These are phyloP conservation scores for Acipenser ruthenus DNA, from an alignment of 2,797 vertebrate species.

Conservation along the genomic window DNA sequence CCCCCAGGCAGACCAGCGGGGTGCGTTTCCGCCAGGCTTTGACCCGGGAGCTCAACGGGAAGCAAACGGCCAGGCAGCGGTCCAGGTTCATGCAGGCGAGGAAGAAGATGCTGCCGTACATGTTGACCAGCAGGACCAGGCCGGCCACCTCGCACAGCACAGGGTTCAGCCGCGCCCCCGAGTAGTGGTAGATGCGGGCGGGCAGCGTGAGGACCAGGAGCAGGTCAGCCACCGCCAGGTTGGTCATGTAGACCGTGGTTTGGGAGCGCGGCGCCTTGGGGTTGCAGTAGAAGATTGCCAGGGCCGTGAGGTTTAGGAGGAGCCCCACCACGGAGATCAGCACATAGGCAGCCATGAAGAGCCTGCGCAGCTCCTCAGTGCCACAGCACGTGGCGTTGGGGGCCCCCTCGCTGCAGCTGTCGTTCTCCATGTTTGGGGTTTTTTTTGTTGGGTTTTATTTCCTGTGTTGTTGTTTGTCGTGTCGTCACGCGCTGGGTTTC, in stretches of 20 bases:
- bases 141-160: slow-evolving; percentile 36
- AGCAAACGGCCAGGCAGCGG: slow-evolving; percentile 54
- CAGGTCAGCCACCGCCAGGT: slow-evolving; percentile 53
- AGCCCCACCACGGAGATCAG: slow-evolving; percentile 41
- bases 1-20: slow-evolving; percentile 40
- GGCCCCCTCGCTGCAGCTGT: not conserved
- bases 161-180: rapidly evolving
- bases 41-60: slow-evolving; percentile 43
- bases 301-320: slow-evolving; percentile 42
- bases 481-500: too few species aligned
- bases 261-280: slow-evolving; percentile 37
- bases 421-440: too few species aligned
- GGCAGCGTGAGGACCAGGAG: slow-evolving; percentile 52
- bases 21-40: slow-evolving; percentile 42
- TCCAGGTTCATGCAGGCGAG: slow-evolving; percentile 55
- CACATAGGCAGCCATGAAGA: slow-evolving; percentile 35
- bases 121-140: slow-evolving; percentile 54
- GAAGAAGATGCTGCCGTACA: slow-evolving; percentile 65
- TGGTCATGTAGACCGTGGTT: slow-evolving; percentile 59
- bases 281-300: slow-evolving; percentile 43
- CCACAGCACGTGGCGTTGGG: slow-evolving; percentile 4
- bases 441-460: too few species aligned
- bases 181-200: slow-evolving; percentile 43
- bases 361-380: not conserved
- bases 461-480: too few species aligned